Percentiles rank a stretch among this genome's conserved stretches.
Evolutionary conservation across 2,113 vertebrate species (phyloP).

Genomic region (Pedionomus torquatus): DNA sequence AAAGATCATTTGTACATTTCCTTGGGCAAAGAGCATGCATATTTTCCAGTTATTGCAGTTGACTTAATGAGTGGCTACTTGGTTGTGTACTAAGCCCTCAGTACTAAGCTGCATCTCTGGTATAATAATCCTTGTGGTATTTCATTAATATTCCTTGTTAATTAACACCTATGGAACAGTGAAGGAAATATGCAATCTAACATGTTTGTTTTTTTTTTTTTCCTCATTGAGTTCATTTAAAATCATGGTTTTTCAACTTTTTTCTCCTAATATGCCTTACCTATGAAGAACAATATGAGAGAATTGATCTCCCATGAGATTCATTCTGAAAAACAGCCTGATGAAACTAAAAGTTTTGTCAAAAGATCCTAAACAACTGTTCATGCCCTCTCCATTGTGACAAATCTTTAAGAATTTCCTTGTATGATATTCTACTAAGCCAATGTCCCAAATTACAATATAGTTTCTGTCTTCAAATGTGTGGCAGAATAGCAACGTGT

Average conservation of each 20-base stretch:
- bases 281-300: not conserved
- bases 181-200: not conserved
- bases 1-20: not conserved
- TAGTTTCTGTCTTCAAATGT: not conserved
- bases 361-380: not conserved
- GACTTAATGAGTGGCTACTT: not conserved
- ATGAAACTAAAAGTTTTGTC: not conserved
- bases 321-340: not conserved
- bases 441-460: not conserved
- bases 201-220: not conserved
- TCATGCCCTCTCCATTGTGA: not conserved
- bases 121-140: slow-evolving; percentile 10
- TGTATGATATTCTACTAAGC: not conserved
- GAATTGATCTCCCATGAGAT: not conserved
- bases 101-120: not conserved
- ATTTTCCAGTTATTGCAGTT: not conserved
- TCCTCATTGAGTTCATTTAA: not conserved
- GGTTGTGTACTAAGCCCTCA: not conserved
- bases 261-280: not conserved
- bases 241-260: not conserved
- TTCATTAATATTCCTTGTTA: slow-evolving; percentile 50
- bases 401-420: not conserved
- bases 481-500: not conserved
- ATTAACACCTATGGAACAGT: slow-evolving; percentile 1
- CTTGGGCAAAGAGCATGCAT: not conserved